Base-by-base conservation (phyloP, 2,113 vertebrate genomes). In the Chelonoidis abingdonii region DNA sequence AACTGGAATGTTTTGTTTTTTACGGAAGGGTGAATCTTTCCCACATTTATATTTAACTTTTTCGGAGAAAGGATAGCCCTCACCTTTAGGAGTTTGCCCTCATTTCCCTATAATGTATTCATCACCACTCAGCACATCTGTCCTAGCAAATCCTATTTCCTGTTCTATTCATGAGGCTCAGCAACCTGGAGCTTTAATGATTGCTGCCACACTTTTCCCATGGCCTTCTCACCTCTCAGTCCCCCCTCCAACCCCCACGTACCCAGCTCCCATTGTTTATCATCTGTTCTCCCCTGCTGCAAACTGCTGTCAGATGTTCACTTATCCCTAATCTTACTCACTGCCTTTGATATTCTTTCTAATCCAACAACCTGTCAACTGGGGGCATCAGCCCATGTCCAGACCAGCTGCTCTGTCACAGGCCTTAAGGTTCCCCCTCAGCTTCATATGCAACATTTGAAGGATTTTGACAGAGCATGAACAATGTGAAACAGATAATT, bases 351-450 rank as follows among this genome's bases (percentile, higher is more conserved):
- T 98, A 98, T 97, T 98, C 97, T 97, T 97, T 98, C 98, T 98
- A 98, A 98, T 98, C 98, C 98, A 98, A 97, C 97, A 98, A 98
- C 98, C 97, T 98, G 98, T 98, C 98, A 98, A 97, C 97, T 93
- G 96, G 95, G 96, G 97, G 97, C 97, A 97, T 97, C 97, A 97
- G 97, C 96, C 98, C 98, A 97, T 97, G 98, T 98, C 97, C 98
- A 97, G 97, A 96, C 98, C 97, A 98, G 98, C 98, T 98, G 98
- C 98, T 98, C 94, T 95, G 96, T 97, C 98, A 97, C 97, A 97
- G 97, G 95, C 97, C 17, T 0, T 91, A 88, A 97, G 96, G 95
- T 95, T 96, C 97, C 94, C 97, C 94, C 96, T 95, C 93, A 97
- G 97, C 88, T 96, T 96, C 96, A 94, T 83, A 90, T 93, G 96